These are phyloP conservation scores for Spea hammondii DNA, from an alignment of 2,797 vertebrate species.

Conservation along the genomic window DNA sequence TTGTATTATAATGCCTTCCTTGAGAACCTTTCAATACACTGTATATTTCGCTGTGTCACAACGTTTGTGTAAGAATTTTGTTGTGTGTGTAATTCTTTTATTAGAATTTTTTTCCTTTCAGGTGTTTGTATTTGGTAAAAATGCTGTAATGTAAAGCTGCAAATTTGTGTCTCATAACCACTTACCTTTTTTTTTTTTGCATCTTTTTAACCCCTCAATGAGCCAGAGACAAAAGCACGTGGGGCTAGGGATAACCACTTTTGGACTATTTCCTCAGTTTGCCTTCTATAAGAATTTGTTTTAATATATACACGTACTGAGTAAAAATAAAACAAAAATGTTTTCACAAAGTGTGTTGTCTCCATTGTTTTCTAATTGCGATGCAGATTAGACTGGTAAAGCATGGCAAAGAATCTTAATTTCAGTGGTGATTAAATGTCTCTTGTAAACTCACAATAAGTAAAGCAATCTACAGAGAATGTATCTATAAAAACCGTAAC, in stretches of 20 bases:
- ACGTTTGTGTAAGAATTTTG: slow-evolving; percentile 1
- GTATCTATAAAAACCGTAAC: no score
- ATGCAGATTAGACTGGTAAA: not conserved
- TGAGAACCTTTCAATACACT: slow-evolving; percentile 10
- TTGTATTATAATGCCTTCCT: not conserved
- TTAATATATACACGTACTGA: slow-evolving; percentile 51
- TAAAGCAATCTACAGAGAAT: not conserved
- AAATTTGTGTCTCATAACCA: slow-evolving; percentile 28
- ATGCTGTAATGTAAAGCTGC: not conserved
- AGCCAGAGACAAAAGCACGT: not conserved
- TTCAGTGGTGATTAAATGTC: not conserved
- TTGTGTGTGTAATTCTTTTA: not conserved
- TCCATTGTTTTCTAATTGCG: not conserved
- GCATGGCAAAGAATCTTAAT: not conserved
- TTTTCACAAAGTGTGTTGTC: slow-evolving; percentile 5
- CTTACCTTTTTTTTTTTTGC: slow-evolving; percentile 26
- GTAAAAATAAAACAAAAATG: slow-evolving; percentile 11
- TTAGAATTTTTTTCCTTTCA: not conserved
- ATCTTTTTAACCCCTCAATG: not conserved
- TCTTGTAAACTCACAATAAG: not conserved
- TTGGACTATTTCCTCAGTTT: slow-evolving; percentile 29
- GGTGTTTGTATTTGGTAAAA: slow-evolving; percentile 25
- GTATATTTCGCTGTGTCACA: slow-evolving; percentile 3
- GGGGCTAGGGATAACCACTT: slow-evolving; percentile 43
- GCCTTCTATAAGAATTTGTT: slow-evolving; percentile 48